phyloP scores from a whole-genome alignment of 2,113 vertebrate species.

The Gulo gulo region DNA sequence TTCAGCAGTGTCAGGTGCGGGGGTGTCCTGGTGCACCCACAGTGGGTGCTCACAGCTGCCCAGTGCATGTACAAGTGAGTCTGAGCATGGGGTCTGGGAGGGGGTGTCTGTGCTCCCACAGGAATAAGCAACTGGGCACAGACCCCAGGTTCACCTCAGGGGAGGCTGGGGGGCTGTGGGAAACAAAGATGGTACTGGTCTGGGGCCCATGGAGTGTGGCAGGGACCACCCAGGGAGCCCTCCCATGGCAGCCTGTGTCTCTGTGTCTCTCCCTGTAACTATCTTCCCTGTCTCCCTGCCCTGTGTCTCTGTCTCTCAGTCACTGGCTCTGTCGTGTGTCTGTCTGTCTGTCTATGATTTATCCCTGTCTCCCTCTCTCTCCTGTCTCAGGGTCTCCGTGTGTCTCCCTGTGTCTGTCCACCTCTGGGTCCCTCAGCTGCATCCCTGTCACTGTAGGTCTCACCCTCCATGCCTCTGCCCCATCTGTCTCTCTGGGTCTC shows the following conservation, averaged over 20 bases:
- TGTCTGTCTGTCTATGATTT: neutral
- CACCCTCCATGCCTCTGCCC: too few relatives aligned
- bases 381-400: too few relatives aligned
- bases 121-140: neutral
- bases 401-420: neutral
- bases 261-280: neutral
- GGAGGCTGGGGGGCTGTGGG: neutral
- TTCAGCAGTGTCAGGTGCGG: neutral
- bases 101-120: too few relatives aligned
- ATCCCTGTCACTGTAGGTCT: too few relatives aligned
- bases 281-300: neutral
- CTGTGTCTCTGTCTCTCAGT: neutral
- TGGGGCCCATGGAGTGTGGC: neutral
- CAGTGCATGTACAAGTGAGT: too few relatives aligned
- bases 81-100: too few relatives aligned
- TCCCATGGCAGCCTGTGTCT: neutral
- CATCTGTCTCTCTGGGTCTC: too few relatives aligned
- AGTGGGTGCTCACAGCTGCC: conserved; percentile 64
- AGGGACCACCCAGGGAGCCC: neutral
- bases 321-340: neutral
- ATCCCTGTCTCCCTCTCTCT: too few relatives aligned
- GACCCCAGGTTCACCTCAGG: neutral
- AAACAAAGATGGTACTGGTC: neutral
- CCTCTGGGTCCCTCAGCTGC: neutral
- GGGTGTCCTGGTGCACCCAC: neutral